These are phyloP conservation scores for Archips xylosteana DNA, from an alignment of 2,888 invertebrate genomes.

Conservation along the genomic window DNA sequence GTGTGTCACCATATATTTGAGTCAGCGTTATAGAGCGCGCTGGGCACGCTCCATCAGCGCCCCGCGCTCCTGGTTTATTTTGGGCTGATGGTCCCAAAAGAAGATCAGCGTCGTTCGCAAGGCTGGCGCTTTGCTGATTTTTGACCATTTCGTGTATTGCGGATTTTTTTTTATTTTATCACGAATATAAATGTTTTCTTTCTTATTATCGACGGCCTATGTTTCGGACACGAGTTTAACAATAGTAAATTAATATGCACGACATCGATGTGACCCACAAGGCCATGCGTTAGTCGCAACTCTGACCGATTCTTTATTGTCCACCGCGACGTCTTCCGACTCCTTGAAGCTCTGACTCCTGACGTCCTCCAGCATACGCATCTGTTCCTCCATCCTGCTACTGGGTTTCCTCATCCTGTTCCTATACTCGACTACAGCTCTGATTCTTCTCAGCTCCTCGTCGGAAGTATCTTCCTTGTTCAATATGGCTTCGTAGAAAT, in stretches of 20 bases:
- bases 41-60: too few species aligned
- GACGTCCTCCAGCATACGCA: conserved; percentile 73
- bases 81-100: too few species aligned
- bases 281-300: conserved; percentile 40
- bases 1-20: too few species aligned
- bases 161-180: too few species aligned
- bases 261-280: conserved; percentile 43
- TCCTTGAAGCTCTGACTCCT: conserved; percentile 70
- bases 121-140: too few species aligned
- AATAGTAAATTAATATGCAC: conserved; percentile 42
- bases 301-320: conserved; percentile 78
- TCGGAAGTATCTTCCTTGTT: conserved; percentile 63
- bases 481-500: conserved; percentile 73
- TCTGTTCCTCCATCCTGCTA: conserved; percentile 74
- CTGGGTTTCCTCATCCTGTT: conserved; percentile 62
- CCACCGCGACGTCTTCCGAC: conserved; percentile 64
- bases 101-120: too few species aligned
- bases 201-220: not conserved
- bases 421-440: conserved; percentile 62
- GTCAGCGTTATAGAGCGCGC: too few species aligned
- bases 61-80: too few species aligned
- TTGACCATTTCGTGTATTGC: too few species aligned
- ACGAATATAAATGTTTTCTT: too few species aligned
- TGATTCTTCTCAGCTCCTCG: conserved; percentile 64
- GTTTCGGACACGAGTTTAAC: conserved; percentile 44